Evolutionary conservation across 2,888 invertebrate species (phyloP).

Genomic region (Agrochola lota): DNA sequence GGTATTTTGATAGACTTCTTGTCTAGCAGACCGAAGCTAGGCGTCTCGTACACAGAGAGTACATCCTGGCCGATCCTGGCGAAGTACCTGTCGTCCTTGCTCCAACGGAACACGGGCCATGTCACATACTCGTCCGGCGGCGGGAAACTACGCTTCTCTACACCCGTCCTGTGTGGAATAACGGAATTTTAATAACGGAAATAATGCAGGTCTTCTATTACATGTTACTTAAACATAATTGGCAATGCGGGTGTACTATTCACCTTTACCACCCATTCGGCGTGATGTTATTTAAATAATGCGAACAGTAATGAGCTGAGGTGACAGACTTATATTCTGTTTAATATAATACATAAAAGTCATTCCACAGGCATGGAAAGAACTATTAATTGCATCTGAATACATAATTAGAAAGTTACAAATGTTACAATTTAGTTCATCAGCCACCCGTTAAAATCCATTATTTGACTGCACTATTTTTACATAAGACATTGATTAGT

Average conservation of each 20-base stretch:
- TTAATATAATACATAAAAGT: neutral
- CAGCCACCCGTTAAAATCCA: neutral
- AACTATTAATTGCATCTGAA: neutral
- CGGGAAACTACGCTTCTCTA: constrained; percentile 97
- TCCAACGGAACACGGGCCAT: constrained; percentile 99
- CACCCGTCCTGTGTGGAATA: constrained; percentile 92
- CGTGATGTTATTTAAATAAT: no score
- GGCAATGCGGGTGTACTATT: neutral
- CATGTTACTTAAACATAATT: neutral
- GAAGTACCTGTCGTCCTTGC: constrained; percentile 98
- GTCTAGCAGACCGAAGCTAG: constrained; percentile 97
- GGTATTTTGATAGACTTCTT: constrained; percentile 98
- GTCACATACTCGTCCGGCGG: constrained; percentile 95
- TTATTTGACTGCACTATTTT: no score
- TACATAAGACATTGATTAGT: no score
- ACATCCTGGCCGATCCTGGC: constrained; percentile 96
- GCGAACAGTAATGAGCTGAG: no score
- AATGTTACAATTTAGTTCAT: neutral
- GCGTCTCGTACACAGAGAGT: constrained; percentile 98
- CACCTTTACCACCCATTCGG: neutral
- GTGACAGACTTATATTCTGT: no score
- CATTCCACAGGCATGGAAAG: neutral
- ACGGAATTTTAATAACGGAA: neutral
- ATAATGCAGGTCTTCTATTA: neutral
- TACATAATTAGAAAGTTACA: neutral